phyloP scores from a whole-genome alignment of 1,140 invertebrate species.

The Nylanderia fulva region DNA sequence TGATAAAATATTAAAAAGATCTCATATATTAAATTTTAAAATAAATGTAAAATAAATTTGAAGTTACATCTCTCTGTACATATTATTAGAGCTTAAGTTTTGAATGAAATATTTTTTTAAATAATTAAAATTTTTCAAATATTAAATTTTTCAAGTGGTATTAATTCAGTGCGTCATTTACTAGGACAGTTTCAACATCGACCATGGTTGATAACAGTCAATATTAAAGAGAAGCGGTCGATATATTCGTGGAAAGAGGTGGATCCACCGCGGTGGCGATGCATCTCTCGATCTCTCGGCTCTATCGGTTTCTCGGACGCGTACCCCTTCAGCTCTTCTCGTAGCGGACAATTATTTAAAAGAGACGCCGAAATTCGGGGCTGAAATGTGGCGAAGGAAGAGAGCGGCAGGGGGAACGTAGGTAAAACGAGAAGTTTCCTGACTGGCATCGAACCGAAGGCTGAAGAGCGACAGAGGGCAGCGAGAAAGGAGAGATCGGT shows the following conservation, averaged over 20 bases:
- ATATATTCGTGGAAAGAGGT: constrained; percentile 54
- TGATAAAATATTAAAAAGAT: constrained; percentile 4
- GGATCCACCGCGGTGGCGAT: constrained; percentile 60
- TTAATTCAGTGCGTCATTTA: neutral
- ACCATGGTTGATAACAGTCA: neutral
- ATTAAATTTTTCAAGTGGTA: neutral
- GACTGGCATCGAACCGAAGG: constrained; percentile 59
- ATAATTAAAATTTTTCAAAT: neutral
- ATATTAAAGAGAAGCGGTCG: neutral
- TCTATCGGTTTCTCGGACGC: constrained; percentile 33
- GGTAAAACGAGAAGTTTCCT: constrained; percentile 73
- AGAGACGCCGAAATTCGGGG: constrained; percentile 76
- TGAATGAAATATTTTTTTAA: neutral
- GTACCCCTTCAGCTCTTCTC: constrained; percentile 55
- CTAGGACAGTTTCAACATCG: neutral
- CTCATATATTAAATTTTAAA: neutral
- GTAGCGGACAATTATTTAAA: constrained; percentile 80
- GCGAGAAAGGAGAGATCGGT: constrained; percentile 54
- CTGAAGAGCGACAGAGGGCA: constrained; percentile 26
- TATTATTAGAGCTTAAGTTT: neutral
- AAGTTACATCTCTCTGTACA: neutral
- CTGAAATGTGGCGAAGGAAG: constrained; percentile 71
- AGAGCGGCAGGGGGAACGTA: constrained; percentile 18
- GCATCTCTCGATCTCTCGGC: constrained; percentile 74
- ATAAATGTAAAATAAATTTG: neutral